Conservation (phyloP, 2,113 vertebrate species). For the Cinclus cinclus region DNA sequence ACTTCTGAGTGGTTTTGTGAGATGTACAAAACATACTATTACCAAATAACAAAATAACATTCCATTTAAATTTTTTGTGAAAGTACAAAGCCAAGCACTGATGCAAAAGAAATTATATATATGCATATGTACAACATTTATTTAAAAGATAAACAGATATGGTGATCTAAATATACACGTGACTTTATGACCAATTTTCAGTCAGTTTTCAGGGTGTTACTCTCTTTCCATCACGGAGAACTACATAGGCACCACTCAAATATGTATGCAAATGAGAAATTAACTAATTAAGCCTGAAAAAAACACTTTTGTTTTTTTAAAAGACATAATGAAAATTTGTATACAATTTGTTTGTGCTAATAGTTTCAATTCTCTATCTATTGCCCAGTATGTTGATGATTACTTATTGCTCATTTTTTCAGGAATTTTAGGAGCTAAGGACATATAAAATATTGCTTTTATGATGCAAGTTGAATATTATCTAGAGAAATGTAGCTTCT, state of each 20-base stretch:
- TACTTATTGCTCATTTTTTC: not conserved
- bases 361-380: not conserved
- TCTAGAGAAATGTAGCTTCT: not conserved
- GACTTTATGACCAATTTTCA: not conserved
- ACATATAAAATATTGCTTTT: not conserved
- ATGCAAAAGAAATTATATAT: not conserved
- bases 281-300: not conserved
- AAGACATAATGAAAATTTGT: not conserved
- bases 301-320: not conserved
- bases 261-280: not conserved
- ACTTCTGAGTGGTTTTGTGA: not conserved
- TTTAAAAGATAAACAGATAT: not conserved
- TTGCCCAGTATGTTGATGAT: not conserved
- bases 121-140: not conserved
- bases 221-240: not conserved
- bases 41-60: not conserved
- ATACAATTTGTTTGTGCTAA: not conserved
- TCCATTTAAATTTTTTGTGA: not conserved
- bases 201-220: not conserved
- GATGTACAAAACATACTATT: not conserved
- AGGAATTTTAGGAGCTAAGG: not conserved
- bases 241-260: not conserved
- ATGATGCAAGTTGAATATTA: not conserved
- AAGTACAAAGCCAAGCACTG: not conserved
- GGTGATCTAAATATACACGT: not conserved